Base-by-base conservation (phyloP, 2,888 invertebrate genomes). In the Sipunculus nudus region DNA sequence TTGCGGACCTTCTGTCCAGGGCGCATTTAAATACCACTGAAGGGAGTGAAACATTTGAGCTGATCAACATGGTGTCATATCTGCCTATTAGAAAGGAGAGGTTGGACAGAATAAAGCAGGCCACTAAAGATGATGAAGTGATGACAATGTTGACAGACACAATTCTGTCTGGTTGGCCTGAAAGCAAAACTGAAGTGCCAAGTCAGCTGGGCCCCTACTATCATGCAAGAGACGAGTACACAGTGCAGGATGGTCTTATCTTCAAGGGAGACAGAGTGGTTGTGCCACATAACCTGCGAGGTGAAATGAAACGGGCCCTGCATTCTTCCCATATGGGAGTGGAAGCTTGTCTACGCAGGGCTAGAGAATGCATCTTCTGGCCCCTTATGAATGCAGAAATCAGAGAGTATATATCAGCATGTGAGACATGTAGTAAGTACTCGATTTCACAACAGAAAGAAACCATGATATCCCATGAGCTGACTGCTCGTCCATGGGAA, bases 401-500 rank as follows among this genome's bases (percentile, higher is more conserved):
- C n/a, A n/a, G n/a, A n/a, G n/a, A n/a, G n/a, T n/a, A n/a, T n/a
- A n/a, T n/a, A 13, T 8, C 21, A 38, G n/a, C 28, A 26, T 50
- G 52, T 50, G 52, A 28, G 13, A 38, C 52, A 19, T 53, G 53
- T 26, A 21, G 4, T 13, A 41, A 21, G 8, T n/a, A 25, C 21
- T 6, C 10, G n/a, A 8, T 8, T 13, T 8, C 53, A 4, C 53
- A 53, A 21, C 19, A 23, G n/a, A 25, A 40, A 25, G 53, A 69
- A 52, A 40, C 63, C 8, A 40, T 68, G n/a, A 32, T 45, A 3
- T 25, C 55, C 13, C 55, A 55, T 39, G 54, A 64, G 2, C 35
- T 62, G 8, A 61, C 64, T 21, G 28, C 57, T 13, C 52, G 59
- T n/a, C 69, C 71, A 29, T 72, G 59, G 59, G 45, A 59, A 32